Percentiles rank a stretch among this genome's conserved stretches.
These are phyloP conservation scores for Sylvilagus bachmani DNA, from an alignment of 2,113 vertebrate genomes.

Conservation along the genomic window DNA sequence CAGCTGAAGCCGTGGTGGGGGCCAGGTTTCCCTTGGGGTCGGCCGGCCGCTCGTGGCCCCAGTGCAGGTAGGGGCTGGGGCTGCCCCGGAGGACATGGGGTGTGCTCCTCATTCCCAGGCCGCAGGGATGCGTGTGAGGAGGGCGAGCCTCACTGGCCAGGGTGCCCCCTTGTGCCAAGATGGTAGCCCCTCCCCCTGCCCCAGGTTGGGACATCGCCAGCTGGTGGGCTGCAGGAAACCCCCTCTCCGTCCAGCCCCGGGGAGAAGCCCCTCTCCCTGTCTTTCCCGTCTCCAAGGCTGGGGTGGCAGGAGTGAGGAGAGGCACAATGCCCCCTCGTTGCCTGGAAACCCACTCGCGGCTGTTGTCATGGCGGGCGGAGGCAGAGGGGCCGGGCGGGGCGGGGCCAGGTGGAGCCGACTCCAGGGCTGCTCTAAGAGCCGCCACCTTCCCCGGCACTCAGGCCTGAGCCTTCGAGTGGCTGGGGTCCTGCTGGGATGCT, in stretches of 20 bases:
- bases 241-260: too few species aligned
- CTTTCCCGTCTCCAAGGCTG: neutral
- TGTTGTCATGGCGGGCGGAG: slow-evolving; percentile 43
- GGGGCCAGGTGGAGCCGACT: too few species aligned
- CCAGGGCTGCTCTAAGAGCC: too few species aligned
- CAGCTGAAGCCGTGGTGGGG: neutral
- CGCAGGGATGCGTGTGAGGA: neutral
- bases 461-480: neutral
- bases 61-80: neutral
- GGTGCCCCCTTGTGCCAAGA: neutral
- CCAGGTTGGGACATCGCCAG: too few species aligned
- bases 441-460: too few species aligned
- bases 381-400: neutral
- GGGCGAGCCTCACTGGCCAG: neutral
- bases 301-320: neutral
- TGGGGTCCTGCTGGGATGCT: neutral
- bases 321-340: slow-evolving; percentile 52
- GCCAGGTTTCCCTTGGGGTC: neutral
- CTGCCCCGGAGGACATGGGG: neutral
- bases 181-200: too few species aligned
- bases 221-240: neutral
- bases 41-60: neutral
- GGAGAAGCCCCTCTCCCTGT: neutral
- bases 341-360: slow-evolving; percentile 7
- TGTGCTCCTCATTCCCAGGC: neutral